Base-by-base conservation (phyloP, 2,888 invertebrate species). In the Synergus laeviventris region DNA sequence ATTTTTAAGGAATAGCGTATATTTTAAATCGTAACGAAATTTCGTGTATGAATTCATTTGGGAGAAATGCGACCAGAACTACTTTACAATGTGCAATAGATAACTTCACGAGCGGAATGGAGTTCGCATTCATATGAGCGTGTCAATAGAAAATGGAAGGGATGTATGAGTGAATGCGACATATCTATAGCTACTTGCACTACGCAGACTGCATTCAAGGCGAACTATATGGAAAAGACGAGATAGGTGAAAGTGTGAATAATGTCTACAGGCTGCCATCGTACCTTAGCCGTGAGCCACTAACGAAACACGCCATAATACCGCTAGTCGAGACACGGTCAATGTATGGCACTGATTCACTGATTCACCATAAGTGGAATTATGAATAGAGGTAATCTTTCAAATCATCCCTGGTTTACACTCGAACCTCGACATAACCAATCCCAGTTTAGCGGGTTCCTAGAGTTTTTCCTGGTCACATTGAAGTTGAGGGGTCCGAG, bases 171-270 rank as follows among this genome's bases (percentile, higher is more conserved):
- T 61, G 16, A 16, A 14, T 8, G 18, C 18, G 21, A 24, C 16
- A 45, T 66, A 66, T 74, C 36, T 73, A 70, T 8, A 45, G 59
- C 56, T 21, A 45, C 70, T 56, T 31, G 66, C 60, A 66, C 21
- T 31, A 42, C 12, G 64, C 64, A 24, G 74, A 78, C 70, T 74
- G 78, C 76, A 81, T 82, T 83, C 81, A 60, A 66, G 79, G 79
- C 78, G 84, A 85, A 84, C 85, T 81, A 81, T 81, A 85, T 79
- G 83, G 83, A 85, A 87, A 86, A 84, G 82, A 81, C 79, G 78
- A 84, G 86, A 84, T 83, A 84, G 84, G 83, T 84, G 86, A 85
- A 84, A 85, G 85, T 82, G 83, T 79, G 82, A 83, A 85, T 84
- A 85, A 84, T 84, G 82, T 80, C 79, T 77, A 78, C 77, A 77